Evolutionary conservation across 2,113 vertebrate species (phyloP).

Genomic region (Gnathonemus echidnorhynchus): DNA sequence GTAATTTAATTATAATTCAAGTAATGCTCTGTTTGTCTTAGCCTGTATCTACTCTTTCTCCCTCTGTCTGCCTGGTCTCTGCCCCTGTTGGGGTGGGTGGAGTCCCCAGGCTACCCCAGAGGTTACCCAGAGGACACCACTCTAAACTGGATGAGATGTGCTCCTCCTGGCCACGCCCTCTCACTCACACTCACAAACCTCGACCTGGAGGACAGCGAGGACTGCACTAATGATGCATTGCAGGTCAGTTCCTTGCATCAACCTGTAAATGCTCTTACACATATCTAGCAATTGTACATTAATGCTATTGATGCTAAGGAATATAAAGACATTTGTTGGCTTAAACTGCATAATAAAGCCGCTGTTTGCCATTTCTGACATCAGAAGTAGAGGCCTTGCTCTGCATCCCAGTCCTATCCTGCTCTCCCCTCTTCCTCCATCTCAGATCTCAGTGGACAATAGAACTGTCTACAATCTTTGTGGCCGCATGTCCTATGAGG

Average conservation of each 20-base stretch:
- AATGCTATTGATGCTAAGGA: neutral
- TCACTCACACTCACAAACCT: conserved; percentile 74
- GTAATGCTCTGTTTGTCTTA: neutral
- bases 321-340: neutral
- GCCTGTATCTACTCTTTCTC: conserved; percentile 26
- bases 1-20: neutral
- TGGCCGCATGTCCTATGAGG: conserved; percentile 54
- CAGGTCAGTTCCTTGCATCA: conserved; percentile 55
- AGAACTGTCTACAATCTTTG: conserved; percentile 58
- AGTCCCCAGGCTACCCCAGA: conserved; percentile 80
- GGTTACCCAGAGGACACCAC: conserved; percentile 66
- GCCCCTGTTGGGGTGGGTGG: conserved; percentile 68
- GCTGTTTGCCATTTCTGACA: neutral
- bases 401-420: neutral
- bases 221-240: conserved; percentile 77
- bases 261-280: neutral
- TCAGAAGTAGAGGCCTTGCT: neutral
- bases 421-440: neutral
- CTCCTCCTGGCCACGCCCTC: conserved; percentile 69
- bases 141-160: conserved; percentile 71
- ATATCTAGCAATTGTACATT: neutral
- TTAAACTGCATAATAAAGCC: neutral
- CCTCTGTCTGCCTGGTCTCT: conserved; percentile 21
- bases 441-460: conserved; percentile 61
- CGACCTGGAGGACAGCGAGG: conserved; percentile 75